A percentile compares a stretch with the other conserved stretches of the same genome.
These are phyloP conservation scores for Zootoca vivipara DNA, from an alignment of 2,113 vertebrate genomes.

Conservation along the genomic window DNA sequence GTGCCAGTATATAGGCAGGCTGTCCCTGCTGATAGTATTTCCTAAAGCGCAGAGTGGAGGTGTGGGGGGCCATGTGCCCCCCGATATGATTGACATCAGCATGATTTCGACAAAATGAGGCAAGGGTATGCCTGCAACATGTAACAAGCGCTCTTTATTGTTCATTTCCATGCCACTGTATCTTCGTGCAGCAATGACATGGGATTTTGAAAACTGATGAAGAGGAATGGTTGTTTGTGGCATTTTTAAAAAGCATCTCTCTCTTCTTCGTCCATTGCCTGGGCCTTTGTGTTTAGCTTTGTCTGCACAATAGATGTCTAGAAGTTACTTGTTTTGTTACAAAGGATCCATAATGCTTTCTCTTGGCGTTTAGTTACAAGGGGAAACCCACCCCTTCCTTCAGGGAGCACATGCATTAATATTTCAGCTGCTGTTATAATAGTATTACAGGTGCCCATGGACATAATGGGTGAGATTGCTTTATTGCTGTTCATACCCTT, in stretches of 20 bases:
- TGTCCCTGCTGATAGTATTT: not conserved
- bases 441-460: not conserved
- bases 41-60: not conserved
- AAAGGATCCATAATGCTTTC: not conserved
- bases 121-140: not conserved
- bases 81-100: not conserved
- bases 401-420: not conserved
- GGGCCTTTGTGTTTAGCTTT: not conserved
- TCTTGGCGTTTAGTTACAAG: not conserved
- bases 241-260: not conserved
- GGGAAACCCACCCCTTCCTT: not conserved
- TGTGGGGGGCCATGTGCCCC: not conserved
- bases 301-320: not conserved
- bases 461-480: not conserved
- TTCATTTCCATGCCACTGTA: not conserved
- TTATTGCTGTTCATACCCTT: not conserved
- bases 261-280: not conserved
- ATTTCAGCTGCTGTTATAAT: not conserved
- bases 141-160: not conserved
- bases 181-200: not conserved
- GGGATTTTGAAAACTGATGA: not conserved
- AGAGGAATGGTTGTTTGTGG: too few species aligned
- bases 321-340: not conserved
- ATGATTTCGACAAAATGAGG: not conserved
- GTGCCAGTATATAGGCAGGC: not conserved